Evolutionary conservation across 1,140 invertebrate species (phyloP), one percentile per base, ranked within the genome.

Genomic region (Psix sp.): DNA sequence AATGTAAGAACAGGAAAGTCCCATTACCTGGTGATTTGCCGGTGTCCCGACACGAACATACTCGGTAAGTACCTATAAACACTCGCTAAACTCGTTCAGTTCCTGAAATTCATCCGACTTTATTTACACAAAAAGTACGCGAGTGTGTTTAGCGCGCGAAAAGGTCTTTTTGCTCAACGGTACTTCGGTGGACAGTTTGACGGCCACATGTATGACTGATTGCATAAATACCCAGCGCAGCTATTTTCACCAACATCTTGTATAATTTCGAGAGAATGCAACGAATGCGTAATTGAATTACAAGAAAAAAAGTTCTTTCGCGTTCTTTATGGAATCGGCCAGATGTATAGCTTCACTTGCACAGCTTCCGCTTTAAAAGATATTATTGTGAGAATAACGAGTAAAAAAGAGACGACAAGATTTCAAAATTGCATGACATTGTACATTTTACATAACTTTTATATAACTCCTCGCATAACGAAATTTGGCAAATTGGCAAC

Each of bases 1-100:
- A 97, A 96, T 81, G 93, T 95, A 43, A 86, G 95, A 77, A 97
- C 95, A 5, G 96, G 96, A 62, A 97, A 97, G 86, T 96, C 95
- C 5, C 95, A 98, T 86, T 98, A 97, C 82, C 88, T 98, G 36
- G 95, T 97, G 42, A 96, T 97, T 67, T 98, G 96, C 82, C 90
- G 94, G 76, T 97, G 96, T 88, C 94, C 95, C 2, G 91, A 94
- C 59, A 90, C 91, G 26, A 94, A 93, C 77, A 91, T 93, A 80
- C 90, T 96, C 79, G 94, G 94, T 95, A 88, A 90, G 88, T 85
- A 60, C 18, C 49, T 51, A 70, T 63, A 74, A 39, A 60, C 65
- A 74, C 62, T 67, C 57, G 60, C 66, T 63, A 66, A 77, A 74
- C 75, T 70, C 62, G 56, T 67, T 49, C 54, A 56, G 66, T 63